These are phyloP conservation scores for Strigamia crassipes DNA, from an alignment of 2,888 invertebrate species.

Conservation along the genomic window DNA sequence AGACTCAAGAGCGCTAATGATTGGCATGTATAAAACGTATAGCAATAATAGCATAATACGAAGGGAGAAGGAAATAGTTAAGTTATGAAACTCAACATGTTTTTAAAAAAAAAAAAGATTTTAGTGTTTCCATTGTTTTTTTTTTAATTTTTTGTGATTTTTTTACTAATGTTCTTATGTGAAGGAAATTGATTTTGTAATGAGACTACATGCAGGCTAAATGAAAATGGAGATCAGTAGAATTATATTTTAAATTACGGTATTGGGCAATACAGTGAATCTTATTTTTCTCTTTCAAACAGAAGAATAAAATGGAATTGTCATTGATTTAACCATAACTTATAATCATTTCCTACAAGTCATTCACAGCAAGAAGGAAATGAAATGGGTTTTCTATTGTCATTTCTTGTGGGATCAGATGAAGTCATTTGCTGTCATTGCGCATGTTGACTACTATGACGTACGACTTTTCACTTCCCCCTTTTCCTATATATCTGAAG, in stretches of 20 bases:
- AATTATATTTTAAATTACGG: no score
- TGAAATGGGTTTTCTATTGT: neutral
- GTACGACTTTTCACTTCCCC: slow-evolving; percentile 27
- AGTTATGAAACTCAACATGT: no score
- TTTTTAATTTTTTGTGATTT: no score
- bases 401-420: slow-evolving; percentile 20
- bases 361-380: neutral
- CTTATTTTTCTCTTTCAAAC: neutral
- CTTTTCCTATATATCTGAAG: neutral
- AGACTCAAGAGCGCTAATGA: neutral
- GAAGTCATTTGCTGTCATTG: slow-evolving; percentile 35
- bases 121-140: no score
- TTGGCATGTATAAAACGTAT: neutral
- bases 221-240: no score
- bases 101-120: no score
- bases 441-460: slow-evolving; percentile 33
- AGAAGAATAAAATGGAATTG: neutral
- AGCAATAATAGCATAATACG: neutral
- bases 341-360: neutral
- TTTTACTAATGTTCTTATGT: no score
- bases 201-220: no score
- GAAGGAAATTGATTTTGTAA: no score
- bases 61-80: no score
- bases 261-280: no score
- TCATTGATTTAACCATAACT: neutral